Evolutionary conservation across 2,888 invertebrate species (phyloP), one percentile per base, ranked within the genome.

Genomic region (Acanthoscelides obtectus): DNA sequence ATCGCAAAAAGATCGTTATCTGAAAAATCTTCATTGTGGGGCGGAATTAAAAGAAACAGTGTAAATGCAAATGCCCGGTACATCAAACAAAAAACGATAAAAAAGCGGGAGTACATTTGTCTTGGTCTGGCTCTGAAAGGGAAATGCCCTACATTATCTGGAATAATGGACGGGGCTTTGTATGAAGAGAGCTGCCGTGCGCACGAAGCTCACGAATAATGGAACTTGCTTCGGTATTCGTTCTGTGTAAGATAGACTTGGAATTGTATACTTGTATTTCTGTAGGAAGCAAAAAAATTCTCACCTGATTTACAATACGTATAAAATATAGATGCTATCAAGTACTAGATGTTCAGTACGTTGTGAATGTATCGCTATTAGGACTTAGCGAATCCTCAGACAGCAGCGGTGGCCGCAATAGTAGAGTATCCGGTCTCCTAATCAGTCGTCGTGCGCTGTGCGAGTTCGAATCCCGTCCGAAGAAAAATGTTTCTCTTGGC

Each of bases 1-100:
- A 45, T 45, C 45, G 45, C 45, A 66, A 66, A 66, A 66, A 66
- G 66, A 66, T 66, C 66, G 22, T 66, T 66, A 66, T 66, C 66
- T 66, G 6, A 20, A 66, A 22, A 66, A 66, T 66, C 66, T 20
- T 20, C 66, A 66, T 66, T 66, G 66, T 66, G 66, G 66, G 6
- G 66, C 12, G 22, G 22, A 21, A 66, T 66, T 66, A 66, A 66
- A 66, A 22, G 66, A 66, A 66, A 66, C 66, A 21, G 20, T 66
- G 22, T 22, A 22, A 66, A 66, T 66, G 66, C 66, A 66, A 66
- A 66, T 66, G 66, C 22, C 66, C 66, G 22, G 22, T 22, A 66
- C 66, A 66, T 66, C 66, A 66, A 66, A 66, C 66, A 66, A 66
- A 66, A 66, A 45, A 45, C 45, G 45, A 45, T 45, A 45, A 45